phyloP scores from a whole-genome alignment of 2,888 invertebrate genomes.

The Tetragnatha montana region DNA sequence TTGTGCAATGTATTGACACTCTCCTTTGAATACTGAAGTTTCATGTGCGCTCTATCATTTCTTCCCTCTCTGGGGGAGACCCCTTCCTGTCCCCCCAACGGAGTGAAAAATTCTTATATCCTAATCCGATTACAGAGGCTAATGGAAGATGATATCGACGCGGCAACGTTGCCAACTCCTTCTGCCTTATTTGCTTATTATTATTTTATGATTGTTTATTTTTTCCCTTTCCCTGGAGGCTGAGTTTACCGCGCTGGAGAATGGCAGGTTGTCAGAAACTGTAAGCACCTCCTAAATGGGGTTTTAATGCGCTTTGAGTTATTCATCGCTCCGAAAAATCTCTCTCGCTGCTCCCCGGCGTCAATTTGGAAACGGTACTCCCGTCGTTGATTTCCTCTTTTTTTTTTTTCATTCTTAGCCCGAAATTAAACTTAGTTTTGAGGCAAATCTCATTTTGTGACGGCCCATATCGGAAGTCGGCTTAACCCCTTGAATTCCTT shows the following conservation, averaged over 20 bases:
- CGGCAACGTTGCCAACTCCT: background rate
- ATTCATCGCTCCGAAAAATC: background rate
- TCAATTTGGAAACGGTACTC: background rate
- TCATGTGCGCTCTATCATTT: too few species aligned
- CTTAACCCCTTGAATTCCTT: background rate
- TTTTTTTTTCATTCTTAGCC: background rate
- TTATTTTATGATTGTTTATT: background rate
- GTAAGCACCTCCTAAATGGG: background rate
- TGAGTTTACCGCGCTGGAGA: background rate
- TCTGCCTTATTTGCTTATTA: background rate
- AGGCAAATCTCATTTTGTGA: background rate
- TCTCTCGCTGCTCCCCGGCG: background rate
- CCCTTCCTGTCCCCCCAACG: background rate
- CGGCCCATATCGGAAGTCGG: background rate
- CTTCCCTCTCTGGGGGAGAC: background rate
- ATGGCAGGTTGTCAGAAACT: background rate
- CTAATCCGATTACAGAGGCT: slow-evolving; percentile 21
- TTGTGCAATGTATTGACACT: too few species aligned
- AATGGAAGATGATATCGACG: slow-evolving; percentile 24
- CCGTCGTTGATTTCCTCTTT: background rate
- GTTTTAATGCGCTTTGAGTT: background rate
- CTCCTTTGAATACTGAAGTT: too few species aligned
- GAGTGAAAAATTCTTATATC: background rate
- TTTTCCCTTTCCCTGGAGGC: background rate
- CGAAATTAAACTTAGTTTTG: background rate